Evolutionary conservation across 2,113 vertebrate species (phyloP).

Genomic region (Perca flavescens): DNA sequence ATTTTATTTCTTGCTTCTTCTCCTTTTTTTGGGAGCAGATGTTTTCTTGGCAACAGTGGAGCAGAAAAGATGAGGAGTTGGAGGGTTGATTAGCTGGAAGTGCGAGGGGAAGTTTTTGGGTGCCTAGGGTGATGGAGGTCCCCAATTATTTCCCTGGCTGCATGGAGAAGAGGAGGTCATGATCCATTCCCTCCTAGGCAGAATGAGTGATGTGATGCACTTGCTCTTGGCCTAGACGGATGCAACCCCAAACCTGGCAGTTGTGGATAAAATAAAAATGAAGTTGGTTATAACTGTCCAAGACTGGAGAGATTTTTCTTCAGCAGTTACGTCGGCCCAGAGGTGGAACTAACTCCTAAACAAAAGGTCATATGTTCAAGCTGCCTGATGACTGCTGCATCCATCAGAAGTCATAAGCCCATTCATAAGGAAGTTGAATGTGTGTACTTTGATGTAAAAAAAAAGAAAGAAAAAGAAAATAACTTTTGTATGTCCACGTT

Average conservation of each 20-base stretch:
- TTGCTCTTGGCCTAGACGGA: conserved; percentile 24
- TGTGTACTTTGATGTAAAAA: not conserved
- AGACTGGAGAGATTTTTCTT: not conserved
- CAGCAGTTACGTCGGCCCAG: not conserved
- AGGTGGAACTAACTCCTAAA: not conserved
- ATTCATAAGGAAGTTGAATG: not conserved
- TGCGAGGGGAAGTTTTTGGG: not conserved
- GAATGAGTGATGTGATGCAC: conserved; percentile 29
- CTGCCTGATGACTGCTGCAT: not conserved
- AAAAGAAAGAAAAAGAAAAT: not conserved
- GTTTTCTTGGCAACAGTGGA: conserved; percentile 33
- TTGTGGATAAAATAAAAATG: conserved; percentile 33
- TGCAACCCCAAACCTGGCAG: conserved; percentile 24
- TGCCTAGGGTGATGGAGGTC: conserved; percentile 47
- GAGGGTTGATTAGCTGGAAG: conserved; percentile 39
- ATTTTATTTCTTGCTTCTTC: conserved; percentile 9
- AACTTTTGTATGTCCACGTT: not conserved
- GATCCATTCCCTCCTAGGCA: conserved; percentile 28
- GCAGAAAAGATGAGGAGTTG: conserved; percentile 41
- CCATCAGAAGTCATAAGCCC: not conserved
- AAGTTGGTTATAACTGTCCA: conserved; percentile 14
- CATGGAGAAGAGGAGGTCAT: conserved; percentile 31
- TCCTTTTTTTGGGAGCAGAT: conserved; percentile 1
- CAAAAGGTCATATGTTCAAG: conserved; percentile 1
- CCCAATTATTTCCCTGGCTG: conserved; percentile 58